A percentile compares a stretch with the other conserved stretches of the same genome.
These are phyloP conservation scores for Drosophila fulvimacula DNA, from an alignment of 2,888 invertebrate genomes.

Conservation along the genomic window DNA sequence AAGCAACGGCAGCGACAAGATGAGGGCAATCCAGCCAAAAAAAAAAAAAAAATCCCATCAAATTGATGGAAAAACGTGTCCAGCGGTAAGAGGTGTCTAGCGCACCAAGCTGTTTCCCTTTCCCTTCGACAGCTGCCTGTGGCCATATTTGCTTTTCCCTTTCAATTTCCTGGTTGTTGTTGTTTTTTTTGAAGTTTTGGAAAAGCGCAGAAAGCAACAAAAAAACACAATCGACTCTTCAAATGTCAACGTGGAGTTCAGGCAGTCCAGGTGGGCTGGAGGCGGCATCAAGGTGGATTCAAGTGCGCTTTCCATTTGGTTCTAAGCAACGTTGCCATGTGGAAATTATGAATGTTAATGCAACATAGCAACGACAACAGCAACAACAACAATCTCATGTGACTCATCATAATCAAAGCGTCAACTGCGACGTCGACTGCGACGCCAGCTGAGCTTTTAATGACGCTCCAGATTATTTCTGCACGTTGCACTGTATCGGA, in stretches of 20 bases:
- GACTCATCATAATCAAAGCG: conserved; percentile 77
- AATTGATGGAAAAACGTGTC: conserved; percentile 31
- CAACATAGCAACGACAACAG: conserved; percentile 35
- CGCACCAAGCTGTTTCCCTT: background rate
- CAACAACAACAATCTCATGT: conserved; percentile 56
- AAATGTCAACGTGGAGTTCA: conserved; percentile 53
- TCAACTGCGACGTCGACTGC: conserved; percentile 10
- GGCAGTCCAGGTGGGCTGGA: background rate
- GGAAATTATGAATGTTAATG: conserved; percentile 78
- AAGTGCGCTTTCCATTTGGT: conserved; percentile 23
- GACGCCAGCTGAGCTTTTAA: conserved; percentile 71
- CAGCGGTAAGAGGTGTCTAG: conserved; percentile 36
- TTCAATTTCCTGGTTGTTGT: conserved; percentile 78
- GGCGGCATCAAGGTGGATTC: background rate
- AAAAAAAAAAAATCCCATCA: conserved; percentile 2
- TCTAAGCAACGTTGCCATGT: conserved; percentile 65
- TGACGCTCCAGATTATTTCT: conserved; percentile 74
- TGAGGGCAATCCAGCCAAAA: conserved; percentile 18
- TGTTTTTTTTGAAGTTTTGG: conserved; percentile 42
- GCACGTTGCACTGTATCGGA: conserved; percentile 65
- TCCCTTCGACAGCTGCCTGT: conserved; percentile 32
- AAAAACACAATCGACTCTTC: conserved; percentile 42
- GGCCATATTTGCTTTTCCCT: conserved; percentile 77
- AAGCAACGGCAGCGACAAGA: conserved; percentile 19
- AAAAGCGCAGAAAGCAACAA: conserved; percentile 30